Base-by-base conservation (phyloP, 92 coral and sea anemone genomes). In the Actinernus sp. region DNA sequence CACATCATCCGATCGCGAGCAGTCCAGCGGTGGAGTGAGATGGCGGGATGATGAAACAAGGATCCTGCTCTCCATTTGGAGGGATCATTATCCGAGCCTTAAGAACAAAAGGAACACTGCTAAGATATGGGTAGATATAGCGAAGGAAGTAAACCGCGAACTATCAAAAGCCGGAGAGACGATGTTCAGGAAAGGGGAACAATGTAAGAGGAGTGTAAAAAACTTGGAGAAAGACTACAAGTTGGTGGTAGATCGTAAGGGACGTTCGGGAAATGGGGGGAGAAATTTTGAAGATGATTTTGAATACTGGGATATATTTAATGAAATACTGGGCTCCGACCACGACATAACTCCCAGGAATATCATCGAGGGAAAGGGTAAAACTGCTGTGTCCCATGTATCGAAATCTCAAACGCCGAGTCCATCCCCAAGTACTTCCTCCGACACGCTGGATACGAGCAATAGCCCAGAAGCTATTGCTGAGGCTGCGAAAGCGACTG, bases 281-380 rank as follows among this genome's bases (percentile, higher is more conserved):
- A 43, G 20, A 23, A 13, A 43, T 43, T 43, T 43, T 23, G 49
- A 43, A 23, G n/a, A 43, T 3, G 49, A 43, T 3, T 43, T 43
- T 12, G 49, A 43, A 13, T 43, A 43, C 49, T 43, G 49, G 49
- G 49, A 43, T 3, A 43, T 43, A 18, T 43, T 43, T 43, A 43
- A 43, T 43, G 49, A 43, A 13, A 13, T 43, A 3, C n/a, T 43
- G 20, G 49, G 49, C 49, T 43, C 49, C 3, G 20, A 43, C 14
- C 49, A 43, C 20, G 49, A 43, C 49, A 43, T 43, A 3, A 43
- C n/a, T 14, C 49, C 49, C 2, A 3, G n/a, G 2, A 43, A 43
- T 13, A 43, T 43, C 3, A 43, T 43, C 3, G 49, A 43, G n/a
- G 49, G 49, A 3, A 43, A 12, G 4, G 49, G 49, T 43, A 3